Conservation (phyloP, 30 jellyfish, hydroid and myxozoan species). For the Cassiopea xamachana region DNA sequence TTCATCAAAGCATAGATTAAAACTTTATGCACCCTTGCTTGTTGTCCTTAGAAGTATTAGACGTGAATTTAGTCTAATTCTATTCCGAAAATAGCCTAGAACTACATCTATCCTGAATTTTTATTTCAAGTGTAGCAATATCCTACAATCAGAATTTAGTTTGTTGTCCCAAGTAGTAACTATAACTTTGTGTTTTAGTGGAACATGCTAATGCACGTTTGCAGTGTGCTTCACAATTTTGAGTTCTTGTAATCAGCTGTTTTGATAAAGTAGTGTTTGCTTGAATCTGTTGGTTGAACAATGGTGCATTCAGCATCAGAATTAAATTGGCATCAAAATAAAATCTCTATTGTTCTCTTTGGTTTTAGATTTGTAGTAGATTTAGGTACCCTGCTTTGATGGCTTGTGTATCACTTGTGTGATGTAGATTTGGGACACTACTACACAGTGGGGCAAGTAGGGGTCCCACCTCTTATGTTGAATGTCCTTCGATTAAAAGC, state of each 20-base stretch:
- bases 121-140: too few relatives aligned
- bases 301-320: neutral
- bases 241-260: neutral
- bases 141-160: too few relatives aligned
- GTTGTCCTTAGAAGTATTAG: too few relatives aligned
- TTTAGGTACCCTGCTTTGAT: neutral
- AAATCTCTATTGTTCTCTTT: neutral
- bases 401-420: neutral
- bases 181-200: too few relatives aligned
- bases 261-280: neutral
- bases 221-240: neutral
- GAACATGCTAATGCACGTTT: too few relatives aligned
- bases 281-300: neutral
- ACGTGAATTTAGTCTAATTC: too few relatives aligned
- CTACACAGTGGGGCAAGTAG: neutral
- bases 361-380: neutral
- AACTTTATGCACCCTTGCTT: too few relatives aligned
- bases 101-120: too few relatives aligned
- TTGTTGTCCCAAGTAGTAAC: too few relatives aligned
- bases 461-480: neutral
- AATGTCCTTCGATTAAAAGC: neutral
- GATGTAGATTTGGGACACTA: neutral
- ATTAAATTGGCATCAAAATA: neutral
- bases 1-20: too few relatives aligned
- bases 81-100: too few relatives aligned